Evolutionary conservation across 2,888 invertebrate species (phyloP).

Genomic region (Lithophane semibrunnea): DNA sequence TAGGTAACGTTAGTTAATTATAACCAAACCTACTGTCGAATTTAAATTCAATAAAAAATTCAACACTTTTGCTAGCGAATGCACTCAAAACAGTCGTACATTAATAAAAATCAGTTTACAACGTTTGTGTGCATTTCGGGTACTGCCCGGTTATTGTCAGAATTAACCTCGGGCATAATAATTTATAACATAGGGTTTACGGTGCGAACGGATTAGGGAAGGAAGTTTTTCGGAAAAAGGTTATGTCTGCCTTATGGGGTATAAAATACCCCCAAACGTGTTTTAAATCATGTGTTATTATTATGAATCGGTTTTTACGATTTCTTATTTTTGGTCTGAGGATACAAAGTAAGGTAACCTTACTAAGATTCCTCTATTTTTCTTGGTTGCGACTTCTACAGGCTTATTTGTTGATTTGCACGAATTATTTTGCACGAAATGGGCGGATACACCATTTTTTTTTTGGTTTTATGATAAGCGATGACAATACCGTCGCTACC

Average conservation of each 20-base stretch:
- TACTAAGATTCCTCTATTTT: no score
- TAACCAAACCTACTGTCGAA: not conserved
- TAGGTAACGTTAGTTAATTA: not conserved
- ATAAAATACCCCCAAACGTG: conserved; percentile 7
- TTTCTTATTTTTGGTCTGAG: not conserved
- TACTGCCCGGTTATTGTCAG: conserved; percentile 56
- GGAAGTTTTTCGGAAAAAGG: conserved; percentile 39
- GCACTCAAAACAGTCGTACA: conserved; percentile 27
- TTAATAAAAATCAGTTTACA: conserved; percentile 53
- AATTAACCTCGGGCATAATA: conserved; percentile 40
- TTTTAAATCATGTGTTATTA: conserved; percentile 26
- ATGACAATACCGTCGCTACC: no score
- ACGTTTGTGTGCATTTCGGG: conserved; percentile 32
- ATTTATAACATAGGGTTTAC: conserved; percentile 59
- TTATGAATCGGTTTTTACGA: conserved; percentile 12
- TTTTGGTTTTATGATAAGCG: no score
- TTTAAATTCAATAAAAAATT: conserved; percentile 10
- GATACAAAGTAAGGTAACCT: no score
- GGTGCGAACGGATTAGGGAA: conserved; percentile 43
- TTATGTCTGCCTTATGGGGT: conserved; percentile 17
- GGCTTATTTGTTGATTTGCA: not conserved
- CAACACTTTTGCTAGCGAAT: conserved; percentile 54
- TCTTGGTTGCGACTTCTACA: no score
- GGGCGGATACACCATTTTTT: not conserved
- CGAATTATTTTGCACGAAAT: not conserved